A percentile compares a stretch with the other conserved stretches of the same genome.
phyloP scores from a whole-genome alignment of 2,888 invertebrate genomes.

The Physocephala rufipes region DNA sequence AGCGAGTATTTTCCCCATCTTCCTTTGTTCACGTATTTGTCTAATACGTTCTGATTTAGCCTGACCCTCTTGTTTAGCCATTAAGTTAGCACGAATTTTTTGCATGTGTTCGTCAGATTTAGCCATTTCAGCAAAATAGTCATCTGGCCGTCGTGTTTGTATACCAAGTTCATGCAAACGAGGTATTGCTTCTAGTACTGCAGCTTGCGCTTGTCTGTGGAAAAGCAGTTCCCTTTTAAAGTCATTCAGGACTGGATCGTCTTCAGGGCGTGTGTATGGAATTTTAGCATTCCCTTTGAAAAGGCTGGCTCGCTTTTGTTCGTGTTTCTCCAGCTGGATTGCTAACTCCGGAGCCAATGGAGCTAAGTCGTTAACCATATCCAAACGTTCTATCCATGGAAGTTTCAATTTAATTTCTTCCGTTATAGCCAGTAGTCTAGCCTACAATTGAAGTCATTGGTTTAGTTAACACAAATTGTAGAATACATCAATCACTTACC shows the following conservation, averaged over 20 bases:
- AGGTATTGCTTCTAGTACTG: constrained; percentile 83
- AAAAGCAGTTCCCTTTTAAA: constrained; percentile 90
- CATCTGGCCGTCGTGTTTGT: constrained; percentile 86
- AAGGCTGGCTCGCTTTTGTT: constrained; percentile 73
- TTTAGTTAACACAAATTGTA: background rate
- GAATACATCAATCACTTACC: constrained; percentile 67
- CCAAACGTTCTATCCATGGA: constrained; percentile 88
- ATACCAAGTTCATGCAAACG: constrained; percentile 79
- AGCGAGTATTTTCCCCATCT: constrained; percentile 91
- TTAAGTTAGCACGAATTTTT: constrained; percentile 83
- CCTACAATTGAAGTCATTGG: constrained; percentile 45
- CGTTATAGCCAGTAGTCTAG: constrained; percentile 73
- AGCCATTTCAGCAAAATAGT: constrained; percentile 99
- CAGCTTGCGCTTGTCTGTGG: constrained; percentile 86
- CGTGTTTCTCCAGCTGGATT: constrained; percentile 78
- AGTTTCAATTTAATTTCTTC: constrained; percentile 76
- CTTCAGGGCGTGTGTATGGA: constrained; percentile 71
- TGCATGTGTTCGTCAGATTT: constrained; percentile 98
- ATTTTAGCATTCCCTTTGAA: constrained; percentile 77
- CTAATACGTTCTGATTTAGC: constrained; percentile 90
- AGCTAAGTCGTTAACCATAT: constrained; percentile 79
- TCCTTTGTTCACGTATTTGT: constrained; percentile 88
- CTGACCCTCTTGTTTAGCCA: constrained; percentile 85
- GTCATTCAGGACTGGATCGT: constrained; percentile 87
- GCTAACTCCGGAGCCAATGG: constrained; percentile 87